Evolutionary conservation across 37 sponge, comb jelly and placozoan species (phyloP), one percentile per base, ranked within the genome.

Genomic region (Crambe crambe): DNA sequence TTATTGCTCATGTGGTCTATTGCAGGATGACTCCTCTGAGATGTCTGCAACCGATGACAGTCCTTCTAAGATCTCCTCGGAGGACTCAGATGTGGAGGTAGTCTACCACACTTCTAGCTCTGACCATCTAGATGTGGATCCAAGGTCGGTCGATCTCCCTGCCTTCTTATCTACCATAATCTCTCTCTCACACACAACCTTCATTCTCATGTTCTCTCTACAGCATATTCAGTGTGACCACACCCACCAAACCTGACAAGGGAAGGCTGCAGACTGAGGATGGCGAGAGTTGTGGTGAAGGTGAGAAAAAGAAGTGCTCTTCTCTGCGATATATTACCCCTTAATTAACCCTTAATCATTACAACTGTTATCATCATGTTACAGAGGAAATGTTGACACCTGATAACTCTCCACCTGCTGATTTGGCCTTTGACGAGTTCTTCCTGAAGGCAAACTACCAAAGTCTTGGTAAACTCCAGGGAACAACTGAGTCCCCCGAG

Each of bases 391-490:
- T 25, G n/a, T 22, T 42, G 43, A 42, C 70, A 20, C 80, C 80
- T 34, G 57, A 29, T 23, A 60, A 71, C n/a, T 81, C 81, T 1
- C 68, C 57, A 8, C 27, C 35, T 27, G 59, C 31, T 5, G n/a
- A 26, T 26, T 26, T 26, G 25, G 18, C 6, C 60, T 60, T 57
- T 40, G 74, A 89, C 38, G 59, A 70, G 26, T 17, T 65, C 1
- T 90, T 86, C 36, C 47, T 86, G 12, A 76, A 70, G 76, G 76
- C 84, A 9, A 63, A 80, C 64, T 90, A 80, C 79, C 79, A 76
- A 63, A 81, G 83, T 40, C 73, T 90, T 42, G 84, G 66, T 10
- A 60, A 81, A 8, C 65, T 44, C 30, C 74, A 42, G 5, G 61
- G 42, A 37, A 40, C 64, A 42, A 37, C 47, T 22, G 41, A 71